Evolutionary conservation across 2,113 vertebrate genomes (phyloP), one percentile per base, ranked within the genome.

Genomic region (Sceloporus tristichus): DNA sequence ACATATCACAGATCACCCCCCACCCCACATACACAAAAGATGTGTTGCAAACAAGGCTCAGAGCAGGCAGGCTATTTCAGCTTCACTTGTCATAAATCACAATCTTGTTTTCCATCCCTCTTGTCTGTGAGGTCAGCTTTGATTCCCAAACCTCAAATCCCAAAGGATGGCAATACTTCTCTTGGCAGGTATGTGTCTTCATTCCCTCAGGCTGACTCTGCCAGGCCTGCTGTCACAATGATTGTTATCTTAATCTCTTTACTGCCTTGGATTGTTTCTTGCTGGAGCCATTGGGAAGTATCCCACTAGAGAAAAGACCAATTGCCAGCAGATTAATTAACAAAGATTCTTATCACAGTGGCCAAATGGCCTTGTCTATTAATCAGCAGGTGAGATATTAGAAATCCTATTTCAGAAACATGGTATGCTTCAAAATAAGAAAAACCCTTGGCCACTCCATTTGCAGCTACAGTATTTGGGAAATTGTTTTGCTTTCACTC

Each of bases 191-290:
- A 62, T 59, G 83, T 56, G 19, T 74, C 83, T 84, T 74, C 34
- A 42, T 85, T 62, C 6, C 71, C 84, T 3, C 84, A 85, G 71
- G 71, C 54, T 59, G 54, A 21, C 48, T 84, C 82, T 84, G 68
- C 48, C 48, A 71, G 68, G 27, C 54, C 34, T 85, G 71, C 84
- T 85, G 84, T 85, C 71, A 62, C 54, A 21, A 62, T 19, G 48
- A 18, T 40, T 75, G 71, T 76, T 75, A 75, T 85, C 71, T 85
- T 76, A 75, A 85, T 76, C 84, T 75, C 34, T 56, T 74, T 62
- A 62, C 34, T 62, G 34, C 62, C 65, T 68, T 18, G 9, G 81
- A 54, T 85, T 18, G 54, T 54, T 84, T 85, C 73, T 85, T 75
- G n/a, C 54, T 62, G 71, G 71, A 76, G 73, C 21, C 54, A 40